Base-by-base conservation (phyloP, 2,797 vertebrate genomes). In the Naso thynnoides region DNA sequence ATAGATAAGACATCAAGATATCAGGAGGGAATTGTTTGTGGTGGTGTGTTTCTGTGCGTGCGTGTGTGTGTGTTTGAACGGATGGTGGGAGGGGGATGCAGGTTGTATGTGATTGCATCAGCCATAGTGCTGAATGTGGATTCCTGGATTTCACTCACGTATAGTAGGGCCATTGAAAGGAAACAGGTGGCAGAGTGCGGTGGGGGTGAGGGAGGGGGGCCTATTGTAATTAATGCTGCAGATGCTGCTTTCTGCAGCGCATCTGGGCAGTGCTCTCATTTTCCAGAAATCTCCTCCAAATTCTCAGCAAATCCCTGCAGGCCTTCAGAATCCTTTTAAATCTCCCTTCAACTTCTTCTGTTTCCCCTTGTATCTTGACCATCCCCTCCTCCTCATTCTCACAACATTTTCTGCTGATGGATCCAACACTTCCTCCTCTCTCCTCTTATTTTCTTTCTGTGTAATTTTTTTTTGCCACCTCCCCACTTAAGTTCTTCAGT, bases 151-250 rank as follows among this genome's bases (percentile, higher is more conserved):
- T 92, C 76, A 72, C 86, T 91, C 88, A 90, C 84, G 86, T 91
- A 83, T 88, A 82, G 86, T 53, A 73, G 47, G 81, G 81, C 86
- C 85, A 85, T 86, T 89, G 83, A 92, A 91, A 90, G 85, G 85
- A 91, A 92, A 91, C 92, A 93, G 92, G 92, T 93, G 91, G 91
- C 62, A 19, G 86, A 81, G 85, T 88, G 76, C 58, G 53, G 72
- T 16, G 44, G 59, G 83, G 65, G 61, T 64, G 48, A 72, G 27
- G 55, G 69, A 65, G 48, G 31, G 59, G 69, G 59, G 67, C 33
- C 70, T 77, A 88, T 93, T 91, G 90, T 94, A 94, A 95, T 94
- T 94, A 94, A 93, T 92, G 87, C 86, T 93, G 89, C 93, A 93
- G 92, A 93, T 94, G 91, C 89, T 86, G 86, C 88, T 88, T 84